Base-by-base conservation (phyloP, 2,797 vertebrate species). In the Chromis chromis region DNA sequence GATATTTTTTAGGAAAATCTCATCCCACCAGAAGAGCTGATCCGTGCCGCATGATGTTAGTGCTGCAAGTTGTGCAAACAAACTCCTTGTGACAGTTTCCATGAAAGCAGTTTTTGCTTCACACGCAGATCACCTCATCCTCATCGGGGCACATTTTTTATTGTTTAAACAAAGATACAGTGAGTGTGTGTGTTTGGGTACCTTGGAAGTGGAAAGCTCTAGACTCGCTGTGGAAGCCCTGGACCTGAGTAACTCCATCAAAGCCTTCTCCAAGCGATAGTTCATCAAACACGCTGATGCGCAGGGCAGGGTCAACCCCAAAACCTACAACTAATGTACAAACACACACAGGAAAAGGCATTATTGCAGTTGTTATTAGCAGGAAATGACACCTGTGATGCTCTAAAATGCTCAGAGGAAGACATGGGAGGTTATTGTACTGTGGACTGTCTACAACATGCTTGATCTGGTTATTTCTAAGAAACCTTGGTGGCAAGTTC, bases 121-220 rank as follows among this genome's bases (percentile, higher is more conserved):
- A 40, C 58, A 65, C 28, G 46, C 12, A 42, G 36, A 61, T 24
- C 13, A 19, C 33, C 11, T 62, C 33, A 16, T n/a, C 40, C 27
- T 7, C n/a, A n/a, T n/a, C n/a, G n/a, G 9, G 2, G 50, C 28
- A 40, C 12, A 49, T 73, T 70, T 36, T 50, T 5, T 56, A 31
- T 56, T 25, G 2, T 52, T 24, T 56, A 24, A 39, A 49, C 1
- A 39, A 27, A 70, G 63, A 77, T 3, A 65, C 17, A 59, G 36
- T 40, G 62, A 53, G 33, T 49, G 71, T 68, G 52, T 74, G 70
- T 74, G 70, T 81, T 74, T 69, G 52, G 69, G 79, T 98, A 99
- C 98, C 98, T 98, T 97, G 94, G 78, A 99, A 99, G 84, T 97
- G 95, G 93, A 98, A 98, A 14, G 98, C 97, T 96, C 94, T 96